Percentiles rank a stretch among this genome's conserved stretches.
phyloP scores from a whole-genome alignment of 2,113 vertebrate genomes.

The Isurus oxyrinchus region DNA sequence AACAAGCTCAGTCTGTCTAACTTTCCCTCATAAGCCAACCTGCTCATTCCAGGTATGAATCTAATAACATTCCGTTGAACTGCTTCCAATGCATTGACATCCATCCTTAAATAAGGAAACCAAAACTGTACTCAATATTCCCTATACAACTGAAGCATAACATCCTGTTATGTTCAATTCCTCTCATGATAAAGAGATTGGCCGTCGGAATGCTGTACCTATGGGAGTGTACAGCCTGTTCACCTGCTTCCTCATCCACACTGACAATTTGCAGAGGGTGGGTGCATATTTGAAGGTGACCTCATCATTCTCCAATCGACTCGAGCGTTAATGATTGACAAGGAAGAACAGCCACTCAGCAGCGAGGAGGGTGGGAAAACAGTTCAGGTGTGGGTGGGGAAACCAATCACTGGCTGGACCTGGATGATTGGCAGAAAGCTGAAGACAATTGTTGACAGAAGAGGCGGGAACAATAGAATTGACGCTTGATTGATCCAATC shows the following conservation, averaged over 20 bases:
- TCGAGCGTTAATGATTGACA: neutral
- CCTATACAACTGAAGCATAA: no score
- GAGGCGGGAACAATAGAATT: neutral
- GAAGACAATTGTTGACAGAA: neutral
- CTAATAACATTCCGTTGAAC: no score
- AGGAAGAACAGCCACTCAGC: neutral
- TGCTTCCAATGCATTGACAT: no score
- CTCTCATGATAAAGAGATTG: no score
- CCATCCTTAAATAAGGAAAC: no score
- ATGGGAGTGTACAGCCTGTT: neutral
- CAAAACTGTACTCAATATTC: no score
- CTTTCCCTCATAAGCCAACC: no score
- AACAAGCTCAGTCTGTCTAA: no score
- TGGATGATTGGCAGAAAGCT: rapidly evolving
- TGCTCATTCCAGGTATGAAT: no score
- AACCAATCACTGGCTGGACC: neutral
- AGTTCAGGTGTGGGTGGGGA: neutral
- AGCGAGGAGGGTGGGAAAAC: neutral
- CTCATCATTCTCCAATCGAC: neutral
- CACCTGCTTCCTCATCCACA: no score
- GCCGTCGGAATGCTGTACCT: neutral
- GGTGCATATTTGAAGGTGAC: neutral
- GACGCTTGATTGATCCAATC: neutral
- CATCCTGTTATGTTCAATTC: no score
- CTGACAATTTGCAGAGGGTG: neutral